These are phyloP conservation scores for Hippoglossus hippoglossus DNA, from an alignment of 2,797 vertebrate genomes.

Conservation along the genomic window DNA sequence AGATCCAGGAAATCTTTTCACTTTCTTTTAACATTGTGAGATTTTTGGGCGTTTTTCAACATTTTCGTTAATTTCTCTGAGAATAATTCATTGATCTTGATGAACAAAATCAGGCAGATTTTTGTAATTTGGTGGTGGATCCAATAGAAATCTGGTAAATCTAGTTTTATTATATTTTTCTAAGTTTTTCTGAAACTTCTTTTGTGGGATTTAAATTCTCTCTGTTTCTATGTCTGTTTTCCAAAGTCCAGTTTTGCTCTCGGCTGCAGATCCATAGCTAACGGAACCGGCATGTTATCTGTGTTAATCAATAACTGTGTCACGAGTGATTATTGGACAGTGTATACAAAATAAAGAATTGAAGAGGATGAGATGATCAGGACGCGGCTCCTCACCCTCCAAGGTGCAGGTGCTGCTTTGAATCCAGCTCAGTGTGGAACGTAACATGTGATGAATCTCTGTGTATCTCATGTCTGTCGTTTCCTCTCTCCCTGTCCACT, in stretches of 20 bases:
- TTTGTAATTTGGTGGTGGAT: too few relatives aligned
- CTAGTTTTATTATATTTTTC: not conserved
- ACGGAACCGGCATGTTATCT: conserved; percentile 22
- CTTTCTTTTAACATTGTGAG: too few relatives aligned
- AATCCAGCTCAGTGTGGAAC: conserved; percentile 65
- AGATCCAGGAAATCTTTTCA: too few relatives aligned
- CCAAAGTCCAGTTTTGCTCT: conserved; percentile 11
- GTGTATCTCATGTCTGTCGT: conserved; percentile 39
- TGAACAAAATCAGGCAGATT: too few relatives aligned
- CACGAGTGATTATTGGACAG: conserved; percentile 46
- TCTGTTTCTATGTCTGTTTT: conserved; percentile 11
- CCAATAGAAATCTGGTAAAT: not conserved
- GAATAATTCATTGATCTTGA: too few relatives aligned
- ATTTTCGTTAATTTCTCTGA: too few relatives aligned
- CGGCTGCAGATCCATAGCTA: not conserved
- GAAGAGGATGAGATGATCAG: conserved; percentile 21
- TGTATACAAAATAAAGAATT: conserved; percentile 38
- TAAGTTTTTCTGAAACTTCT: not conserved
- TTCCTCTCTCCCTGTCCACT: conserved; percentile 68
- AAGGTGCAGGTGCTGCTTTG: conserved; percentile 35
- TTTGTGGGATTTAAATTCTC: conserved; percentile 12
- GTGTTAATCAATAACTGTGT: conserved; percentile 52
- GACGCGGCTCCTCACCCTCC: conserved; percentile 19
- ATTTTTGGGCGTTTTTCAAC: too few relatives aligned
- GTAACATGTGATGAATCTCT: conserved; percentile 60